Base-by-base conservation (phyloP, 2,113 vertebrate genomes). In the Macaca mulatta region DNA sequence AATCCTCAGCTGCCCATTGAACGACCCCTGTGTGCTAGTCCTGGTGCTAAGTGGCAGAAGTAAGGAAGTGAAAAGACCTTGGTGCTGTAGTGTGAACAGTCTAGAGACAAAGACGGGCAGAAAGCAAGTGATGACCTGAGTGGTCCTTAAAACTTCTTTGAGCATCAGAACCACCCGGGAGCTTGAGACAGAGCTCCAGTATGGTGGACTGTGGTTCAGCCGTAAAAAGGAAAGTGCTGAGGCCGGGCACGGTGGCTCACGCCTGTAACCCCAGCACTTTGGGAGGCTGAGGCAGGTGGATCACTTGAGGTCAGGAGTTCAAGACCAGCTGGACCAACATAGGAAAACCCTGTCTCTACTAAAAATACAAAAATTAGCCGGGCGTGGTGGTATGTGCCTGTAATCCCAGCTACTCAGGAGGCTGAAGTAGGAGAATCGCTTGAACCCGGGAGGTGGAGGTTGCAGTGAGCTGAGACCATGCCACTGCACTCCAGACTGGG, bases 31-130 rank as follows among this genome's bases (percentile, higher is more conserved):
- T 6, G n/a, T 48, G 55, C 48, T n/a, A 8, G 74, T 25, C 55
- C 3, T 61, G 27, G 75, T 7, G 23, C 69, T 10, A 4, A 23
- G 20, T 4, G 87, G 57, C 23, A 3, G 11, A 25, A 7, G 30
- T 25, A 18, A 6, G 4, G 2, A 75, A 27, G n/a, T 25, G 6
- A 4, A 2, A 8, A 48, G 40, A 20, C 2, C 23, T 25, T 18
- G 18, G 40, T 0, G 0, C 35, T 8, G 9, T 25, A 2, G 16
- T 18, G 22, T 2, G 20, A 13, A 30, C 1, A 0, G 48, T 13
- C 48, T 30, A 27, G 50, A 3, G 48, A 57, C 70, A 32, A 78
- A 67, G 70, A 1, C 0, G 23, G 61, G 3, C 27, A 18, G 32
- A 70, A 18, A 72, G 52, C 77, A 88, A 6, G 35, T 3, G 67